A percentile compares a stretch with the other conserved stretches of the same genome.
Conservation (phyloP, 2,113 vertebrate genomes). For the Oncorhynchus keta region DNA sequence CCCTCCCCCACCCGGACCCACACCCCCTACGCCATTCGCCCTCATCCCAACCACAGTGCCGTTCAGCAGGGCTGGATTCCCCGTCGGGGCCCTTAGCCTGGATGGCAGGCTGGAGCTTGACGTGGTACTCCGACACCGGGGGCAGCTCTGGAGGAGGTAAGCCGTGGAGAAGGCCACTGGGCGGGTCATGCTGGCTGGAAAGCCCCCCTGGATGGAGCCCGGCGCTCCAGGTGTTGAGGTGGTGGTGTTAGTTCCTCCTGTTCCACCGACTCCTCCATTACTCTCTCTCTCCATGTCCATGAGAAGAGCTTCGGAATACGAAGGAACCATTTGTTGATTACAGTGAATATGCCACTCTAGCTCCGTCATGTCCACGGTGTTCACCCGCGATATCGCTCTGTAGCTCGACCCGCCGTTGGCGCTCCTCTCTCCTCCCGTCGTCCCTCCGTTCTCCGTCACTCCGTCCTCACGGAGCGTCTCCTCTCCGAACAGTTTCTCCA, state of each 20-base stretch:
- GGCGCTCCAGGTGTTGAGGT: constrained; percentile 42
- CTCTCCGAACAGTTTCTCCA: constrained; percentile 97
- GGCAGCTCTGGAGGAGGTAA: constrained; percentile 90
- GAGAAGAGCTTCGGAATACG: constrained; percentile 93
- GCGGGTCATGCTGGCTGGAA: constrained; percentile 23
- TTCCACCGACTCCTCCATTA: neutral
- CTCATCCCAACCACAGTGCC: constrained; percentile 75
- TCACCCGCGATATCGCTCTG: constrained; percentile 91
- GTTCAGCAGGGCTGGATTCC: constrained; percentile 68
- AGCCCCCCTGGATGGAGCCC: constrained; percentile 26
- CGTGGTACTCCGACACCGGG: constrained; percentile 88
- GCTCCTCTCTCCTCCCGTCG: constrained; percentile 42
- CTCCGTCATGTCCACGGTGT: constrained; percentile 97
- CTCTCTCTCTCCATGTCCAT: constrained; percentile 83
- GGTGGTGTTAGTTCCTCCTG: constrained; percentile 45
- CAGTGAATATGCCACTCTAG: constrained; percentile 98
- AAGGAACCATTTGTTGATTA: constrained; percentile 97
- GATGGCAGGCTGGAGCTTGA: constrained; percentile 96
- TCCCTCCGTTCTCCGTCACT: constrained; percentile 66
- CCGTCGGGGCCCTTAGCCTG: constrained; percentile 76
- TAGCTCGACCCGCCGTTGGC: constrained; percentile 77
- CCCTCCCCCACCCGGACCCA: constrained; percentile 30
- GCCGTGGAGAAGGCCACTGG: constrained; percentile 86
- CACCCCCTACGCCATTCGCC: constrained; percentile 42
- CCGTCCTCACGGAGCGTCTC: constrained; percentile 78